Conservation (phyloP, 2,797 vertebrate species). For the Xenopus petersii region DNA sequence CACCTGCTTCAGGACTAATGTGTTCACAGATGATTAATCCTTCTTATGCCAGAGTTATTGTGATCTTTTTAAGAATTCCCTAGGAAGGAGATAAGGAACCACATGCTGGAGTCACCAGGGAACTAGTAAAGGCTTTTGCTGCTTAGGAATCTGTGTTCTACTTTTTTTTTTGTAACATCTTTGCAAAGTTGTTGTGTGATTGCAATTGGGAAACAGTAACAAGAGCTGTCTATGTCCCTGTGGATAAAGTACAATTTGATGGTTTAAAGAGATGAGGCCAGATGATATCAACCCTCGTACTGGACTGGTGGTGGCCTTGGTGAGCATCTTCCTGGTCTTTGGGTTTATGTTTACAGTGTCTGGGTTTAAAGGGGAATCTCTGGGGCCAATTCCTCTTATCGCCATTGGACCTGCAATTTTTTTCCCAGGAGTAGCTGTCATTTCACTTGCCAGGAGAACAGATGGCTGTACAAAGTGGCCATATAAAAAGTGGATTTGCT, state of each 20-base stretch:
- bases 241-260: constrained; percentile 46
- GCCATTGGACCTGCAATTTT: constrained; percentile 79
- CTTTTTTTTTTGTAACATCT: not conserved
- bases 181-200: constrained; percentile 1
- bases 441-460: constrained; percentile 72
- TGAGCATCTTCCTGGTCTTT: constrained; percentile 78
- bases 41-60: constrained; percentile 25
- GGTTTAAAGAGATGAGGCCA: constrained; percentile 66
- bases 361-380: constrained; percentile 75
- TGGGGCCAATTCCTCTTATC: constrained; percentile 74
- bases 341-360: constrained; percentile 83
- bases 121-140: constrained; percentile 10
- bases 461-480: constrained; percentile 77
- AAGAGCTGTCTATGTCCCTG: constrained; percentile 19
- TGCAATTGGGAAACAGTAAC: constrained; percentile 4
- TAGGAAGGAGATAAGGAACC: constrained; percentile 28
- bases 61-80: constrained; percentile 13
- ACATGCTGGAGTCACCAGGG: constrained; percentile 38
- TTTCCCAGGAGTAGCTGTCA: constrained; percentile 73
- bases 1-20: constrained; percentile 27
- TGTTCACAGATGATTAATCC: constrained; percentile 23
- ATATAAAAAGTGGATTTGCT: constrained; percentile 61
- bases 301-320: constrained; percentile 76
- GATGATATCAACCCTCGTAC: constrained; percentile 79
- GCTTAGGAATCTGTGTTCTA: constrained; percentile 1